A percentile compares a stretch with the other conserved stretches of the same genome.
phyloP scores from a whole-genome alignment of 2,797 vertebrate genomes.

The Channa striata region DNA sequence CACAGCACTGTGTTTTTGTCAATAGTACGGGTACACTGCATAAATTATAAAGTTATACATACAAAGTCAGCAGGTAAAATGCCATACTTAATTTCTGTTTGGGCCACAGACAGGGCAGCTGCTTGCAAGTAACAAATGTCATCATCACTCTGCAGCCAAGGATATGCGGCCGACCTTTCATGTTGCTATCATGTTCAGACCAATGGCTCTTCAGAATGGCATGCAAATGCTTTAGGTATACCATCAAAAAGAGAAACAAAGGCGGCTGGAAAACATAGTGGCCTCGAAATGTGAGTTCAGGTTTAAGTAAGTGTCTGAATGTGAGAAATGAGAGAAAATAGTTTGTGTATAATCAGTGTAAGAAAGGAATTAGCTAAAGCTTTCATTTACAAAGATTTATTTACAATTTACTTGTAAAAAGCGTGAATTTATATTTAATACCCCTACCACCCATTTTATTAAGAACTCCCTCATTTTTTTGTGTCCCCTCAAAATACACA shows the following conservation, averaged over 20 bases:
- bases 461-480: too few relatives aligned
- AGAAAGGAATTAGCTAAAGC: too few relatives aligned
- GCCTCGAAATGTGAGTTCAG: not conserved
- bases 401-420: too few relatives aligned
- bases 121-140: conserved; percentile 78
- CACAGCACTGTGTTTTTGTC: conserved; percentile 81
- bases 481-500: too few relatives aligned
- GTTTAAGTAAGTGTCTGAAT: not conserved
- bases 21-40: conserved; percentile 82
- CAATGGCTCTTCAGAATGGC: conserved; percentile 34
- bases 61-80: conserved; percentile 86
- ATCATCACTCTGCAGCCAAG: conserved; percentile 59
- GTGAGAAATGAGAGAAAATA: not conserved
- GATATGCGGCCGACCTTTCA: conserved; percentile 42
- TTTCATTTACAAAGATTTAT: too few relatives aligned
- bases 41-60: conserved; percentile 86
- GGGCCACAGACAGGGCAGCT: conserved; percentile 56
- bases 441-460: too few relatives aligned
- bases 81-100: conserved; percentile 72
- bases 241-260: conserved; percentile 13
- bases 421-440: too few relatives aligned
- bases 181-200: conserved; percentile 52
- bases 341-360: not conserved
- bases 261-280: not conserved
- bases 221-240: conserved; percentile 21